Evolutionary conservation across 2,888 invertebrate species (phyloP).

Genomic region (Netelia melanura): DNA sequence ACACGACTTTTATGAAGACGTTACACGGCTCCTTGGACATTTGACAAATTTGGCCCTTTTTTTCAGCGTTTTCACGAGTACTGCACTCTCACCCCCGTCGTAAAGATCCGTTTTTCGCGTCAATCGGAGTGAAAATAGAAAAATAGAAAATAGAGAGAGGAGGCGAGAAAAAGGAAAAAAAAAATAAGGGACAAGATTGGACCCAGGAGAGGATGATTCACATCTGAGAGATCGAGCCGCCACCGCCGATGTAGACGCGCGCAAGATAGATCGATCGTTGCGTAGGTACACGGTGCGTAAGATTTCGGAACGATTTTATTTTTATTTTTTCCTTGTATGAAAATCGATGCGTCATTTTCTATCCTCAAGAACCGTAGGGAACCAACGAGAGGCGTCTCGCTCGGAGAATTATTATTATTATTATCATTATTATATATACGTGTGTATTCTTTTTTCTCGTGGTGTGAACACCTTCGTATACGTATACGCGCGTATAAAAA

Average conservation of each 20-base stretch:
- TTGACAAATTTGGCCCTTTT: conserved; percentile 81
- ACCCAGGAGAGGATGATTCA: conserved; percentile 16
- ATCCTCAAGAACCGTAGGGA: conserved; percentile 42
- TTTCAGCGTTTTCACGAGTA: background rate
- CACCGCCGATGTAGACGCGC: conserved; percentile 5
- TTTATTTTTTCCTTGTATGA: conserved; percentile 60
- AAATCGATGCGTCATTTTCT: conserved; percentile 82
- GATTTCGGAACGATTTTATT: conserved; percentile 52
- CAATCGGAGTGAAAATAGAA: conserved; percentile 16
- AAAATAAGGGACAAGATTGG: conserved; percentile 37
- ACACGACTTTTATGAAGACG: conserved; percentile 77
- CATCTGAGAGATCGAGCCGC: conserved; percentile 27
- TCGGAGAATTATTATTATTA: conserved; percentile 55
- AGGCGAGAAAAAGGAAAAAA: background rate
- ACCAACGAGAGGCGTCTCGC: conserved; percentile 17
- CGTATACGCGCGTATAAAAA: background rate
- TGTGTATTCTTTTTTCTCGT: conserved; percentile 22
- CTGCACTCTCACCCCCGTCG: conserved; percentile 45
- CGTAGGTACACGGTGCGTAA: background rate
- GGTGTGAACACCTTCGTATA: conserved; percentile 39
- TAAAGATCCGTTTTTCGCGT: conserved; percentile 3
- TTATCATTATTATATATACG: too few relatives aligned
- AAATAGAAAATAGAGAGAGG: conserved; percentile 8
- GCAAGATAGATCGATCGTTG: conserved; percentile 13
- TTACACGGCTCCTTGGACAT: conserved; percentile 76